A percentile compares a stretch with the other conserved stretches of the same genome.
Conservation (phyloP, 2,113 vertebrate genomes). For the Hucho hucho region DNA sequence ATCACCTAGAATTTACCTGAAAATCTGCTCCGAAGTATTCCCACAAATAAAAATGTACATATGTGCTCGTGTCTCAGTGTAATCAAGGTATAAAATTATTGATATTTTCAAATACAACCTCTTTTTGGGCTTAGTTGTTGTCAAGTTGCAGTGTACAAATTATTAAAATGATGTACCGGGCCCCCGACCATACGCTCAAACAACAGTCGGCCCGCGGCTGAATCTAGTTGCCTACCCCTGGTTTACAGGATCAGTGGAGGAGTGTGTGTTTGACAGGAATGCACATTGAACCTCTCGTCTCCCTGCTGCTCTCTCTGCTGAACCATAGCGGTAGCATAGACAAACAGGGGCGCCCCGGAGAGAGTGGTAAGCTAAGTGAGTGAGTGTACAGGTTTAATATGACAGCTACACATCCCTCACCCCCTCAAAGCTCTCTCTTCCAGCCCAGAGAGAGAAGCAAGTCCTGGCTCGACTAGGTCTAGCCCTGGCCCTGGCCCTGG, state of each 20-base stretch:
- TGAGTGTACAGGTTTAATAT: slow-evolving; percentile 70
- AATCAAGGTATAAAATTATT: too few species aligned
- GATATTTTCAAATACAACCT: too few species aligned
- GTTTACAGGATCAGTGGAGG: slow-evolving; percentile 62
- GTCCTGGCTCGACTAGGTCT: too few species aligned
- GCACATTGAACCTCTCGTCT: slow-evolving; percentile 64
- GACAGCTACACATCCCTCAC: slow-evolving; percentile 43
- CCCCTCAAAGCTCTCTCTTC: neutral
- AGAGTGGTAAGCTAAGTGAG: slow-evolving; percentile 67
- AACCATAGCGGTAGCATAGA: slow-evolving; percentile 71
- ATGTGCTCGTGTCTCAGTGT: too few species aligned
- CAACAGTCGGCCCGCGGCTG: too few species aligned
- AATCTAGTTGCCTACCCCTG: neutral
- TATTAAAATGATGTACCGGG: too few species aligned
- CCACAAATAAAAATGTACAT: too few species aligned
- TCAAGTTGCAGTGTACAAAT: neutral
- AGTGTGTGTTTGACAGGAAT: slow-evolving; percentile 70
- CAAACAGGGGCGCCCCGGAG: slow-evolving; percentile 70
- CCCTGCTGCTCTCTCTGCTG: slow-evolving; percentile 72
- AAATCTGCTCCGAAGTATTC: too few species aligned
- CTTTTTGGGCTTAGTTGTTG: too few species aligned
- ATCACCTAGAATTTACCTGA: too few species aligned
- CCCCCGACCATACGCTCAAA: too few species aligned
- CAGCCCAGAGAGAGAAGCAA: neutral
- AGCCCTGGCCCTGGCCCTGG: neutral